phyloP scores from a whole-genome alignment of 2,113 vertebrate species.

The Cariama cristata region DNA sequence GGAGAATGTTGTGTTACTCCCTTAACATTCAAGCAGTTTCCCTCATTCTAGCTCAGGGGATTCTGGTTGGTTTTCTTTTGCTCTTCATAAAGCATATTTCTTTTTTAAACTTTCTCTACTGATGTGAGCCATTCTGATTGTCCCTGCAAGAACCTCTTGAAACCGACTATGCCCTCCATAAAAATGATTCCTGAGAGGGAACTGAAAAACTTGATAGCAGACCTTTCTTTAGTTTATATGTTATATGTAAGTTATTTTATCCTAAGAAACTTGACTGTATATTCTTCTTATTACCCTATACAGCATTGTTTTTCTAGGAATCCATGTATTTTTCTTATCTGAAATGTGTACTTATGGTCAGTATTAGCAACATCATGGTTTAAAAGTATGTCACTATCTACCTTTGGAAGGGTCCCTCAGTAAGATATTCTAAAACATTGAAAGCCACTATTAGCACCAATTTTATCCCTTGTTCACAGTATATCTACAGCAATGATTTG shows the following conservation, averaged over 20 bases:
- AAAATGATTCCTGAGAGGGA: background rate
- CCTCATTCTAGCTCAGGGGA: background rate
- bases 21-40: background rate
- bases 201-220: background rate
- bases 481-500: background rate
- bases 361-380: background rate
- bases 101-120: background rate
- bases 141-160: background rate
- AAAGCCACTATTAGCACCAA: rapidly evolving
- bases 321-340: rapidly evolving
- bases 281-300: background rate
- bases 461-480: background rate
- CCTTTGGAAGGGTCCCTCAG: background rate
- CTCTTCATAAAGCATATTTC: background rate
- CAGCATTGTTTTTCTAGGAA: background rate
- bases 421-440: background rate
- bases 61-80: background rate
- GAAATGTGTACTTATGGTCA: background rate
- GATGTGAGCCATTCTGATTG: background rate
- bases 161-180: background rate
- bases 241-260: background rate
- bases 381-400: background rate
- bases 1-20: background rate
- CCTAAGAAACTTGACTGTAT: background rate
- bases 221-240: background rate